Evolutionary conservation across 1,140 invertebrate species (phyloP), one percentile per base, ranked within the genome.

Genomic region (Elymnias hypermnestra): DNA sequence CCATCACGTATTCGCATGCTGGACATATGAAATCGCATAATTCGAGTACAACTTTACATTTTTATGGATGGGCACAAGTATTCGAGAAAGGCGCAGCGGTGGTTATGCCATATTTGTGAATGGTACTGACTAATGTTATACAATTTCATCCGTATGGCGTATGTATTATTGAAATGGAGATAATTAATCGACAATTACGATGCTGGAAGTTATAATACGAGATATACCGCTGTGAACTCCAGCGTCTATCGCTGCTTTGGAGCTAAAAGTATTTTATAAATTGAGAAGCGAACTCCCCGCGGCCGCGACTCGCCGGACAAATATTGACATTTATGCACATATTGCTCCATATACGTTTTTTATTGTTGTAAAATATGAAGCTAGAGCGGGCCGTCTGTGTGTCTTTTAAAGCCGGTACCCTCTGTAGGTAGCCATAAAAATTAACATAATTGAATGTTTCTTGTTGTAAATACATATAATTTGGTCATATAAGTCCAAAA

Each of bases 291-390:
- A 40, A 51, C 61, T 63, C 59, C 58, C 50, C 47, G 43, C 51
- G 51, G 57, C 45, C 46, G 50, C 42, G 46, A 18, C 50, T 44
- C 37, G 38, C 22, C 42, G 63, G 57, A 71, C 75, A 67, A 83
- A 82, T 75, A 83, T 82, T 78, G 71, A 76, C 82, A 76, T 83
- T 85, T 83, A 83, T 81, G 74, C 73, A 82, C 77, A 85, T 79
- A 79, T 81, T 85, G 77, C 78, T 83, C 82, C 77, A 83, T 85
- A 81, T 83, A 82, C 49, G 78, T 69, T 83, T 82, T 81, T 85
- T 85, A 83, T 74, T 31, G 53, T 64, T 76, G 75, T 85, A 77
- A 85, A 83, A 83, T 85, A 85, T 85, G 72, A 83, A 70, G 69
- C 66, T 73, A 66, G 69, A 70, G 53, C 57, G 44, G 62, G 60